These are phyloP conservation scores for Tiliqua scincoides DNA, from an alignment of 2,113 vertebrate genomes.

Conservation along the genomic window DNA sequence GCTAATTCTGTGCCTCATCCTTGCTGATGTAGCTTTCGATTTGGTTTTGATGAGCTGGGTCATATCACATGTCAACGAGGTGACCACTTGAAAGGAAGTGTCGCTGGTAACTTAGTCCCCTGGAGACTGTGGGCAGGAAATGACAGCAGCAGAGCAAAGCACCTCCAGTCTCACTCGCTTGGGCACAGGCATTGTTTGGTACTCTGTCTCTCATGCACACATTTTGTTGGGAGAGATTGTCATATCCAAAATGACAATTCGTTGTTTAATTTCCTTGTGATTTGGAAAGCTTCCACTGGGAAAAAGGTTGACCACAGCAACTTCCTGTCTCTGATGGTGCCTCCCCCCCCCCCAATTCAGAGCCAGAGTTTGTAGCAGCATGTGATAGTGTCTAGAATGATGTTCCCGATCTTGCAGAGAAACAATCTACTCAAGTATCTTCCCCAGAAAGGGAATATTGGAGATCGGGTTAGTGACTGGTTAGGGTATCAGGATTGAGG, in stretches of 20 bases:
- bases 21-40: slow-evolving; percentile 14
- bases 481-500: neutral
- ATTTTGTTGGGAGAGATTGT: neutral
- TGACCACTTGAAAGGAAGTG: slow-evolving; percentile 31
- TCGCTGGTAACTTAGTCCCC: neutral
- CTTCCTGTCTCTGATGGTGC: neutral
- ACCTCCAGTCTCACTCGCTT: neutral
- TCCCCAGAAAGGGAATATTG: neutral
- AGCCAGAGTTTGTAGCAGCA: neutral
- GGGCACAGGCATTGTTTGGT: too few species aligned
- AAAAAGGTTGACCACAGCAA: neutral
- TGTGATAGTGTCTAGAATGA: neutral
- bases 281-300: neutral
- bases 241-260: neutral
- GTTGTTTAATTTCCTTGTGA: neutral
- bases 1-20: neutral
- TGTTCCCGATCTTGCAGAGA: neutral
- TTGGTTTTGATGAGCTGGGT: slow-evolving; percentile 25
- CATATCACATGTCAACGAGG: slow-evolving; percentile 16
- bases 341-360: neutral
- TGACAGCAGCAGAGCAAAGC: neutral
- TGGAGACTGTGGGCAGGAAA: neutral
- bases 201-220: neutral
- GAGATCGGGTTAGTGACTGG: neutral
- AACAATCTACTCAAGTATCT: too few species aligned